phyloP scores from a whole-genome alignment of 2,888 invertebrate species.

The Cerastoderma edule region DNA sequence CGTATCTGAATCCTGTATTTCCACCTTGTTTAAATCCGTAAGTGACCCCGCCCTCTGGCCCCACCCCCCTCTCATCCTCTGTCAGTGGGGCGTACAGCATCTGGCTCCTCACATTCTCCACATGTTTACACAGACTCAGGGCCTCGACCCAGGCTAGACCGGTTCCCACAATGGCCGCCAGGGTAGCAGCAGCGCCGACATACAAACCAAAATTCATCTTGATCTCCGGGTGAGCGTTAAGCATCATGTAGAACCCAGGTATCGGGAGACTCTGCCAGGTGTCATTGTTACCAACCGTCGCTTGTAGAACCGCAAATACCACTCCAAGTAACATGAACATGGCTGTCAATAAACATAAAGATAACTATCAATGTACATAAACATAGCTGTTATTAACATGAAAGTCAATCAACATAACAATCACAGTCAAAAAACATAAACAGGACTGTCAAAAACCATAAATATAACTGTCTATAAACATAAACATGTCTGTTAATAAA shows the following conservation, averaged over 20 bases:
- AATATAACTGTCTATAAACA: no score
- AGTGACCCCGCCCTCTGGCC: not conserved
- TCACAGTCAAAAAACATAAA: no score
- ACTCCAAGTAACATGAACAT: slow-evolving; percentile 49
- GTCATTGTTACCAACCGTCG: slow-evolving; percentile 8
- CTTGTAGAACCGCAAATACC: slow-evolving; percentile 42
- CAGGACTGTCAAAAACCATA: no score
- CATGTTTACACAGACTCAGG: slow-evolving; percentile 48
- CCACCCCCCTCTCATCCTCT: slow-evolving; percentile 42
- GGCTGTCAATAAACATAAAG: slow-evolving; percentile 34
- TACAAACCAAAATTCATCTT: slow-evolving; percentile 53
- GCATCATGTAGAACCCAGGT: slow-evolving; percentile 46
- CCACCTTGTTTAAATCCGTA: slow-evolving; percentile 2
- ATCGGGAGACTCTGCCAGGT: slow-evolving; percentile 59
- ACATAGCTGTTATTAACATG: not conserved
- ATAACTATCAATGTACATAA: not conserved
- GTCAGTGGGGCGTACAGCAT: slow-evolving; percentile 52
- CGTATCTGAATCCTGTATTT: slow-evolving; percentile 41
- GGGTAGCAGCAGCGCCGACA: slow-evolving; percentile 44
- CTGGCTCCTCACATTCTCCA: slow-evolving; percentile 45
- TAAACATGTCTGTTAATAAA: not conserved
- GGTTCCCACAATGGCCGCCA: slow-evolving; percentile 36
- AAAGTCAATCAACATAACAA: not conserved
- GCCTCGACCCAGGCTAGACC: slow-evolving; percentile 56
- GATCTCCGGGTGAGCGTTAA: slow-evolving; percentile 42